A percentile compares a stretch with the other conserved stretches of the same genome.
phyloP scores from a whole-genome alignment of 2,797 vertebrate genomes.

The Characodon lateralis region DNA sequence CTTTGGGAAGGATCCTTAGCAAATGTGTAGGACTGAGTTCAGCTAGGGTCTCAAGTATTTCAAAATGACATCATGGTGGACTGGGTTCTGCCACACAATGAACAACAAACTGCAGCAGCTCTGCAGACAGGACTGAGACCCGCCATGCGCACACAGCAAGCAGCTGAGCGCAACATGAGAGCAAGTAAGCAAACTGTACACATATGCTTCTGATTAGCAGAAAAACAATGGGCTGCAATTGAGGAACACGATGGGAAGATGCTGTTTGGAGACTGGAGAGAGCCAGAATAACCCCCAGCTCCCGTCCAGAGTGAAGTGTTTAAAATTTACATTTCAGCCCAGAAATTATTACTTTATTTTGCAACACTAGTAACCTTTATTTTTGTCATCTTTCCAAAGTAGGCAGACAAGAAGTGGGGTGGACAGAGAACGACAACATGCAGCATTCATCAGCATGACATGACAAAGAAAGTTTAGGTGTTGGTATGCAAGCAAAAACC shows the following conservation, averaged over 20 bases:
- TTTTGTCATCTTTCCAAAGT: too few relatives aligned
- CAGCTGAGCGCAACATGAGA: conserved; percentile 37
- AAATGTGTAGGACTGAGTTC: conserved; percentile 24
- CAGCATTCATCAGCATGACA: background rate
- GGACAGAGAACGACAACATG: too few relatives aligned
- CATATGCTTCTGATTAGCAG: conserved; percentile 70
- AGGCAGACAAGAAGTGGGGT: too few relatives aligned
- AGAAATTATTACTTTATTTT: too few relatives aligned
- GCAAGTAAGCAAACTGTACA: conserved; percentile 39
- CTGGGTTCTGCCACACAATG: conserved; percentile 21
- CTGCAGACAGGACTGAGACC: conserved; percentile 16
- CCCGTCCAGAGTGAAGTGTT: background rate
- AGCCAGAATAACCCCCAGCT: conserved; percentile 38
- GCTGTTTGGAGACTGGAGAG: conserved; percentile 31
- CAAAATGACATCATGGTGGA: conserved; percentile 56
- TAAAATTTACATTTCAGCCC: conserved; percentile 4
- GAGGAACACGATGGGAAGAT: conserved; percentile 33
- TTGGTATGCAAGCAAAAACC: background rate
- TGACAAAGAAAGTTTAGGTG: background rate
- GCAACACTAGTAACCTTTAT: too few relatives aligned
- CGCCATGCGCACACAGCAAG: conserved; percentile 16
- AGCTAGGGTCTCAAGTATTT: conserved; percentile 61
- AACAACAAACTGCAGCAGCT: conserved; percentile 41
- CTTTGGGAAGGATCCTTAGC: background rate
- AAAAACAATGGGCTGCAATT: conserved; percentile 53